Evolutionary conservation across 2,888 invertebrate genomes (phyloP).

Genomic region (Aquatica leii): DNA sequence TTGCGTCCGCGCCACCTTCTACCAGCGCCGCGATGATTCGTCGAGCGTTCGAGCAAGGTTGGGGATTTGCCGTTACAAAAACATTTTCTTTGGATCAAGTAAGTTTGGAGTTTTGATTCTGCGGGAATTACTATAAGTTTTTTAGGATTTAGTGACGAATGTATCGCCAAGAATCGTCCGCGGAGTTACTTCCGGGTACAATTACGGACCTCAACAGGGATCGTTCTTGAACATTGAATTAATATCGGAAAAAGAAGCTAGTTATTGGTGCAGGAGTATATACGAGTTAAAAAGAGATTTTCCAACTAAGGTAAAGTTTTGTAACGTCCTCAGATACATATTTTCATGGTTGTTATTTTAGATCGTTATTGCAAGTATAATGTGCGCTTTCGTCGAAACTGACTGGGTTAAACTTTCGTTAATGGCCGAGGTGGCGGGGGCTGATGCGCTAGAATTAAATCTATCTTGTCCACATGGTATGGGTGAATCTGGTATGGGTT

Average conservation of each 20-base stretch:
- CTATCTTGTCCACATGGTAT: conserved; percentile 98
- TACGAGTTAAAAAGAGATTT: conserved; percentile 90
- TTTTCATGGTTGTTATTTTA: background rate
- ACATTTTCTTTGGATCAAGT: conserved; percentile 95
- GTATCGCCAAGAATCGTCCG: conserved; percentile 96
- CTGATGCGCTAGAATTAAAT: conserved; percentile 96
- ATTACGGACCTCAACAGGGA: conserved; percentile 95
- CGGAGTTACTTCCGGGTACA: conserved; percentile 90
- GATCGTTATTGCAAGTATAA: conserved; percentile 88
- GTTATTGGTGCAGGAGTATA: conserved; percentile 92
- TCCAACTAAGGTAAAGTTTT: conserved; percentile 75
- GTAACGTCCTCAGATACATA: no score
- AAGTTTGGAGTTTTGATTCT: conserved; percentile 32
- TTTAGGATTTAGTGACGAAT: conserved; percentile 91
- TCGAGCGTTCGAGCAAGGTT: conserved; percentile 93
- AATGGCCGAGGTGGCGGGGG: conserved; percentile 81
- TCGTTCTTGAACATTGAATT: conserved; percentile 97
- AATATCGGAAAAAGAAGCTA: conserved; percentile 94
- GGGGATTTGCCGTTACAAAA: conserved; percentile 98
- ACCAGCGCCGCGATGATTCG: conserved; percentile 95
- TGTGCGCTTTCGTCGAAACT: conserved; percentile 85
- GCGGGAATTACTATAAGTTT: background rate
- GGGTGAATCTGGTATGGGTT: conserved; percentile 98
- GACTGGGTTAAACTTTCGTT: conserved; percentile 89
- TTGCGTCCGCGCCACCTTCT: conserved; percentile 97